These are phyloP conservation scores for Tenodera sinensis DNA, from an alignment of 2,888 invertebrate genomes.

Conservation along the genomic window DNA sequence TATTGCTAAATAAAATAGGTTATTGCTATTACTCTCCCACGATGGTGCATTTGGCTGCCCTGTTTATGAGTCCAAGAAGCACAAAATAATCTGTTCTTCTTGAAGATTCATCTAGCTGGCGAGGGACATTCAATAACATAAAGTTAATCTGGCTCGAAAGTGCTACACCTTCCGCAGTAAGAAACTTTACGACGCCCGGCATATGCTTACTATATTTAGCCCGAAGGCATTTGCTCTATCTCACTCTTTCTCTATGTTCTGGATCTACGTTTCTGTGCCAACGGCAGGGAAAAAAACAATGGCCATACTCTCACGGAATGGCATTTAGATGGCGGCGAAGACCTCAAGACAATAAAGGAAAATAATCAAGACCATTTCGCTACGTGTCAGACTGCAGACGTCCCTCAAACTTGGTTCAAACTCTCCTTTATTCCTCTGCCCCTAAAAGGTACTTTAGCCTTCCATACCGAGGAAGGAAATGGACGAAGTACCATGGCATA, in stretches of 20 bases:
- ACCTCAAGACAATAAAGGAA: not conserved
- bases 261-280: not conserved
- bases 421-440: not conserved
- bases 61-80: too few species aligned
- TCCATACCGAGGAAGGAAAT: not conserved
- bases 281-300: not conserved
- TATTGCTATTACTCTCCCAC: too few species aligned
- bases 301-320: not conserved
- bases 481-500: too few species aligned
- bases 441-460: not conserved
- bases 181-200: not conserved
- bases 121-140: not conserved
- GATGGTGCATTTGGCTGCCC: too few species aligned
- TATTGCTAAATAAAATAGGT: too few species aligned
- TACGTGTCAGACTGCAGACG: not conserved
- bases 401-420: not conserved
- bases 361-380: not conserved
- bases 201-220: not conserved
- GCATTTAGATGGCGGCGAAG: not conserved
- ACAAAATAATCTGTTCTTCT: too few species aligned
- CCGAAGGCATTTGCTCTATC: not conserved
- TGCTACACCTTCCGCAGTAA: not conserved
- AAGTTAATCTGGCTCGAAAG: not conserved
- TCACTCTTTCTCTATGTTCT: not conserved
- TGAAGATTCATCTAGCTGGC: too few species aligned